Evolutionary conservation across 2,113 vertebrate species (phyloP), one percentile per base, ranked within the genome.

Genomic region (Brachyhypopomus occidentalis): DNA sequence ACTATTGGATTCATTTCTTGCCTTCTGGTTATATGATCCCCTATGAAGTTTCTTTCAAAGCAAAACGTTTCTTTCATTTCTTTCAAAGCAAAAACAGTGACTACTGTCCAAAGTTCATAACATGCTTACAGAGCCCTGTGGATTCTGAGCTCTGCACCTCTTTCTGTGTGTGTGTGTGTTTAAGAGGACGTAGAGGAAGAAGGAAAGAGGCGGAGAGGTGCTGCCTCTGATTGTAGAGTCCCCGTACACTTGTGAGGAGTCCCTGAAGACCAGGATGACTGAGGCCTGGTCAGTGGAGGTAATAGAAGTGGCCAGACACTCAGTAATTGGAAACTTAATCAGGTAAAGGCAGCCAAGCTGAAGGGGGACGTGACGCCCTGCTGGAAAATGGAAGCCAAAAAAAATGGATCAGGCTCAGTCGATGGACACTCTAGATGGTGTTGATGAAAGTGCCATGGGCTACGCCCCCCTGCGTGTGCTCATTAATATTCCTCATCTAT

Each of bases 321-420:
- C 72, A 14, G 45, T 80, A 83, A 88, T 84, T 86, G 72, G 82
- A 88, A 90, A 78, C 77, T 77, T 86, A 88, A 85, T 89, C 85
- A 88, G 66, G 72, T 82, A 81, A 82, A 38, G 25, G 56, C 71
- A 70, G 72, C 75, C 16, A 63, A 71, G 77, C 79, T 83, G 74
- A 69, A 80, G 78, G 52, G 62, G 64, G 23, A 81, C 81, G 72
- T 75, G 25, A 86, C 69, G 77, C 45, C 71, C 71, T 70, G 66
- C 23, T 48, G 62, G 81, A 83, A 38, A 83, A 80, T 59, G 77
- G 34, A 45, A 72, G 70, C 22, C 71, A 81, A 62, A 27, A 62
- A 27, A 83, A 77, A 74, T 66, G 22, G 27, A 75, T 75, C 48
- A 16, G 75, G 67, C 69, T 70, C 34, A 72, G 75, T 80, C 62